phyloP scores from a whole-genome alignment of 2,113 vertebrate species.

The Pelecanoides urinatrix region DNA sequence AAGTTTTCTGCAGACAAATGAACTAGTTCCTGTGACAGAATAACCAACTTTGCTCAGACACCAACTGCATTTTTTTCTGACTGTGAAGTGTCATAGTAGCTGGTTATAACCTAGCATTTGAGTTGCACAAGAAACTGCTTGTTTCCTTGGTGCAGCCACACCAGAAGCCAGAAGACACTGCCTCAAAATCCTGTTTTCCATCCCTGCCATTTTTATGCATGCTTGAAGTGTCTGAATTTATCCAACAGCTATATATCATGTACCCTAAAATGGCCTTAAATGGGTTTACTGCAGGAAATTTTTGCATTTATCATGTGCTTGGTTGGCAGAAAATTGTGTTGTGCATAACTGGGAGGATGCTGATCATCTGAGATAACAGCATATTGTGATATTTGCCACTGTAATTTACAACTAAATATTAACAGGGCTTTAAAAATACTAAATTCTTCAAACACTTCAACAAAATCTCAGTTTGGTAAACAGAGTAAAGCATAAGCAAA shows the following conservation, averaged over 20 bases:
- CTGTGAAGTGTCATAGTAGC: neutral
- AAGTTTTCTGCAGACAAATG: neutral
- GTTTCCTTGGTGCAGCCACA: neutral
- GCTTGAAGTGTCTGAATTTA: neutral
- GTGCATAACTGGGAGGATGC: rapidly evolving
- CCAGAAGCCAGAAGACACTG: neutral
- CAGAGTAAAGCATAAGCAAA: neutral
- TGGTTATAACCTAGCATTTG: neutral
- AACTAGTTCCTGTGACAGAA: neutral
- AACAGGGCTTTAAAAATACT: neutral
- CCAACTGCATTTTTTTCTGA: neutral
- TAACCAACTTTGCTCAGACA: neutral
- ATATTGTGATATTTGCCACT: neutral
- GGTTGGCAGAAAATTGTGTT: neutral
- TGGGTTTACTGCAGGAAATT: neutral
- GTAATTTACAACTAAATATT: neutral
- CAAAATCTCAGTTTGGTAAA: neutral
- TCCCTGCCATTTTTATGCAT: neutral
- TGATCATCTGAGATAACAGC: neutral
- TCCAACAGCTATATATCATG: rapidly evolving
- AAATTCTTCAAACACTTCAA: neutral
- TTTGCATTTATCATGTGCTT: neutral
- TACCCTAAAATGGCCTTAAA: neutral
- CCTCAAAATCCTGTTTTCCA: neutral
- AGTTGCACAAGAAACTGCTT: neutral